These are phyloP conservation scores for Tribolium freemani DNA, from an alignment of 2,888 invertebrate species.

Conservation along the genomic window DNA sequence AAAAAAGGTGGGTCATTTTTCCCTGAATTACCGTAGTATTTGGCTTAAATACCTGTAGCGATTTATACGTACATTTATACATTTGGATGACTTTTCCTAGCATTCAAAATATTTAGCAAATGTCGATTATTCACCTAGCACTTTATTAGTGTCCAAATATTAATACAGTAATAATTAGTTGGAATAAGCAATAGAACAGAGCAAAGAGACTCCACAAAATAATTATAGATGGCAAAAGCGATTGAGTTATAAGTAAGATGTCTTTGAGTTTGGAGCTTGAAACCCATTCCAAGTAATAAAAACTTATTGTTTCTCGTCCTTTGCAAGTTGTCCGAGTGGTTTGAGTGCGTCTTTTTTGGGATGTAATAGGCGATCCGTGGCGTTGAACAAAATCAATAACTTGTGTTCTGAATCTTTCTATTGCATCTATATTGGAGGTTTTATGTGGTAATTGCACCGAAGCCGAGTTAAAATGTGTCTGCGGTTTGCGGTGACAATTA, in stretches of 20 bases:
- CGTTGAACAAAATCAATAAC: constrained; percentile 23
- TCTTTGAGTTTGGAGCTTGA: neutral
- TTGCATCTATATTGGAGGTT: constrained; percentile 9
- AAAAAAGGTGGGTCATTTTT: too few species aligned
- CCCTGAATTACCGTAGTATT: too few species aligned
- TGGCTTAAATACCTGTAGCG: too few species aligned
- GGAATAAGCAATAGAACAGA: too few species aligned
- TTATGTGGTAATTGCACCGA: constrained; percentile 2
- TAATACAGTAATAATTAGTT: too few species aligned
- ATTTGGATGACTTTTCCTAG: too few species aligned
- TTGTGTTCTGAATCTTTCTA: neutral
- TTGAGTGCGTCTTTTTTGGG: constrained; percentile 4
- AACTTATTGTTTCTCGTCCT: constrained; percentile 20
- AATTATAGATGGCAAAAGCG: too few species aligned
- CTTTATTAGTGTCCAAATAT: too few species aligned
- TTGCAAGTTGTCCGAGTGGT: constrained; percentile 21
- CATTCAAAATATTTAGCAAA: too few species aligned
- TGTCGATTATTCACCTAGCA: too few species aligned
- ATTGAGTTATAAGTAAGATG: neutral
- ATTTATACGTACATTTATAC: too few species aligned
- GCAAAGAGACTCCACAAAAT: too few species aligned
- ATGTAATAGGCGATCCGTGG: constrained; percentile 17
- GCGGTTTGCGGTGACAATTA: constrained; percentile 33
- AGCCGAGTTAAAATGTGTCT: constrained; percentile 27
- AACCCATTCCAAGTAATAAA: constrained; percentile 8